A percentile compares a stretch with the other conserved stretches of the same genome.
phyloP scores from a whole-genome alignment of 2,888 invertebrate genomes.

The Chrysotoxum bicinctum region DNA sequence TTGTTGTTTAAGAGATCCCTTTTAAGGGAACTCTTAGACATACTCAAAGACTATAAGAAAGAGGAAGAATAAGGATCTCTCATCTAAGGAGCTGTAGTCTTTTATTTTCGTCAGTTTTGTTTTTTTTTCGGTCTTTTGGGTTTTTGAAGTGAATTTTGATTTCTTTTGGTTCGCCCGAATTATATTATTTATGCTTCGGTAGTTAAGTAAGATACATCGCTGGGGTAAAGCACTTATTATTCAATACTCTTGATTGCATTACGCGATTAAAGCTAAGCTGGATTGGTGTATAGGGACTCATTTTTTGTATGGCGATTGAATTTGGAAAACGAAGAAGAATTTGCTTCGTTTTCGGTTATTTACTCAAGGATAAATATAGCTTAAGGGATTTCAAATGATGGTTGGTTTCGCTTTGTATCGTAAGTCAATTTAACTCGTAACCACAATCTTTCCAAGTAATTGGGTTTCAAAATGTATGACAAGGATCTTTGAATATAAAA shows the following conservation, averaged over 20 bases:
- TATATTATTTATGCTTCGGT: slow-evolving; percentile 22
- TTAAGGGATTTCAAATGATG: background rate
- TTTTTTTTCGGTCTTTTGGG: background rate
- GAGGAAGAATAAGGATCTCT: background rate
- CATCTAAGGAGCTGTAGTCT: background rate
- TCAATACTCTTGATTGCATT: slow-evolving; percentile 7
- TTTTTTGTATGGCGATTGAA: slow-evolving; percentile 13
- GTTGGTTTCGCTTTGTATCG: background rate
- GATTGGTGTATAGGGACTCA: background rate
- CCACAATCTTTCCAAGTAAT: background rate
- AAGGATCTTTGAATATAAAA: background rate
- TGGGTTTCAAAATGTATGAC: background rate
- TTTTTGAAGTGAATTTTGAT: slow-evolving; percentile 28
- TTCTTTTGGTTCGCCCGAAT: slow-evolving; percentile 9
- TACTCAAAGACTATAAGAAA: background rate
- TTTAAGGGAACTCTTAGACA: background rate
- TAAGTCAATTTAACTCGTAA: background rate
- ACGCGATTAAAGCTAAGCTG: slow-evolving; percentile 16
- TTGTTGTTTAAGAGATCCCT: background rate
- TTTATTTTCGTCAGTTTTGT: slow-evolving; percentile 3
- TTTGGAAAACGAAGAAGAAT: background rate
- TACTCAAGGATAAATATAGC: background rate
- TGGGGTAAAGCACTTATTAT: slow-evolving; percentile 2
- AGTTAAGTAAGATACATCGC: slow-evolving; percentile 12
- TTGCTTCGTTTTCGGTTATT: background rate